Evolutionary conservation across 2,888 invertebrate genomes (phyloP).

Genomic region (Molanna angustata): DNA sequence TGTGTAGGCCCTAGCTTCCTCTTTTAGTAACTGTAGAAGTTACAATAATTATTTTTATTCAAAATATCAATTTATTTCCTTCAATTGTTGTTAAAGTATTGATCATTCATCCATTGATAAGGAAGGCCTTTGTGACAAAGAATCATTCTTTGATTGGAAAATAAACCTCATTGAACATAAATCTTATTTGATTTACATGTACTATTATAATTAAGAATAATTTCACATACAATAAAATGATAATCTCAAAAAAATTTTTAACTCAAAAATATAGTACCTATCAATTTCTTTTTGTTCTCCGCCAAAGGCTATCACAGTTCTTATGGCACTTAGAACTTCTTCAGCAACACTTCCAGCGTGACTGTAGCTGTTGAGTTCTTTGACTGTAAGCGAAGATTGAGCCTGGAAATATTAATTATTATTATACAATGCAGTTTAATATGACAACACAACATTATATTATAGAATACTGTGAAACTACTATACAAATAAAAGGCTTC

Average conservation of each 20-base stretch:
- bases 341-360: constrained; percentile 71
- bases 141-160: not conserved
- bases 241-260: not conserved
- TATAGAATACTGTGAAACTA: too few species aligned
- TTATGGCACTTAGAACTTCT: constrained; percentile 68
- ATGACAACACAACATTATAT: not conserved
- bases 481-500: too few species aligned
- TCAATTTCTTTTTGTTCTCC: constrained; percentile 68
- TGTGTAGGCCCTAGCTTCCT: too few species aligned
- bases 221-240: not conserved
- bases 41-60: too few species aligned
- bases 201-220: not conserved
- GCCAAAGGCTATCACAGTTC: constrained; percentile 73
- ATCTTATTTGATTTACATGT: not conserved
- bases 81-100: too few species aligned
- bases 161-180: too few species aligned
- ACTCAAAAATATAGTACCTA: constrained; percentile 44
- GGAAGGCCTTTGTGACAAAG: too few species aligned
- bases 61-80: too few species aligned
- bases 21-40: too few species aligned
- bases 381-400: constrained; percentile 60
- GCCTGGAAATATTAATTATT: constrained; percentile 45
- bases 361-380: constrained; percentile 67
- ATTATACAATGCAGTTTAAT: not conserved
- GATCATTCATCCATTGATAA: too few species aligned